A percentile compares a stretch with the other conserved stretches of the same genome.
Conservation (phyloP, 1,140 invertebrate genomes). For the Nephila pilipes region DNA sequence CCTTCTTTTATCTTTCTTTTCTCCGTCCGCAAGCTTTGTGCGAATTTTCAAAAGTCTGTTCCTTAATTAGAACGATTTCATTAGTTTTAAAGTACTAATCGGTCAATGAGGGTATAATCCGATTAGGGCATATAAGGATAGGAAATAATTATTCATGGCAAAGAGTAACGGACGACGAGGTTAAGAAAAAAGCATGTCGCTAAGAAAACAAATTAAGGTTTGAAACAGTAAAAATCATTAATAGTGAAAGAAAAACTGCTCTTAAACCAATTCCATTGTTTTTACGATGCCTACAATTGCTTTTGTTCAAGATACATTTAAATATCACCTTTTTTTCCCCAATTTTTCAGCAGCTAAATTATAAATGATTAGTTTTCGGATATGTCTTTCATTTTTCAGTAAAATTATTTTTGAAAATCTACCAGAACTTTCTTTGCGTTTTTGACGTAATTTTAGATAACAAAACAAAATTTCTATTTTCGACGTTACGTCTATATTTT, state of each 20-base stretch:
- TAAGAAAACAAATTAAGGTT: neutral
- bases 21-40: neutral
- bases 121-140: constrained; percentile 1
- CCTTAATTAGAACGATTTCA: neutral
- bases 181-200: neutral
- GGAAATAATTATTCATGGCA: neutral
- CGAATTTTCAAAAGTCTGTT: neutral
- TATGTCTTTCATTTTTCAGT: too few species aligned
- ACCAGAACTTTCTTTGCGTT: too few species aligned
- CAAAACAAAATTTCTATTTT: too few species aligned
- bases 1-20: too few species aligned
- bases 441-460: too few species aligned
- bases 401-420: too few species aligned
- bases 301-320: too few species aligned
- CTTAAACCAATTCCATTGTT: neutral
- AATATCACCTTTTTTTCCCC: too few species aligned
- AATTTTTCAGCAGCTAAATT: too few species aligned
- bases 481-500: too few species aligned
- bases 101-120: neutral
- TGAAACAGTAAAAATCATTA: neutral
- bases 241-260: neutral
- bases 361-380: too few species aligned
- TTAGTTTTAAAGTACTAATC: neutral
- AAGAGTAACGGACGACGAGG: neutral
- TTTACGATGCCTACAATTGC: neutral